These are phyloP conservation scores for Brachymystax lenok DNA, from an alignment of 2,797 vertebrate species.

Conservation along the genomic window DNA sequence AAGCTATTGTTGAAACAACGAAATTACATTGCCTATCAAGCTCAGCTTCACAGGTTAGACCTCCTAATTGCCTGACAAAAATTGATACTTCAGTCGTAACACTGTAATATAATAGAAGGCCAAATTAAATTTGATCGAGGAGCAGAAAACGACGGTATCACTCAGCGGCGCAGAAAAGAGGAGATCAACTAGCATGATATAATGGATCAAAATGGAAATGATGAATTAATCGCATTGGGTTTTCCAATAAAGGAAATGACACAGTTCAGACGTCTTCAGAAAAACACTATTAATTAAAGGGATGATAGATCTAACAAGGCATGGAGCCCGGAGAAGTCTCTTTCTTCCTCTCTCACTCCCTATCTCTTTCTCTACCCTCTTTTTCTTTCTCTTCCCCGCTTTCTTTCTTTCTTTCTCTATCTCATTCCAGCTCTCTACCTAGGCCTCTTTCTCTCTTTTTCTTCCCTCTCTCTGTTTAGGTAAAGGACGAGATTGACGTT, in stretches of 20 bases:
- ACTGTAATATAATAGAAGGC: constrained; percentile 97
- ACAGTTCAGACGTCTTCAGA: constrained; percentile 97
- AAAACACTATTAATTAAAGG: constrained; percentile 99
- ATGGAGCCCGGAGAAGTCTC: constrained; percentile 82
- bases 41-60: constrained; percentile 99
- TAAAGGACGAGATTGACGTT: too few species aligned
- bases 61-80: constrained; percentile 99
- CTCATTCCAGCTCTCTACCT: neutral
- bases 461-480: too few species aligned
- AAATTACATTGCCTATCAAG: constrained; percentile 99
- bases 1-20: constrained; percentile 98
- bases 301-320: constrained; percentile 98
- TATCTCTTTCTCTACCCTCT: constrained; percentile 15
- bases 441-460: too few species aligned
- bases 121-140: constrained; percentile 99
- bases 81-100: constrained; percentile 99
- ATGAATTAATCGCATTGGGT: constrained; percentile 97
- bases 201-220: constrained; percentile 97
- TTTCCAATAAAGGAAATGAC: constrained; percentile 99
- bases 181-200: constrained; percentile 95
- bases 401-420: neutral
- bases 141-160: constrained; percentile 98
- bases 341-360: constrained; percentile 41
- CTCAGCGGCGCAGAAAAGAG: constrained; percentile 86
- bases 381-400: constrained; percentile 8